Percentiles rank a stretch among this genome's conserved stretches.
Evolutionary conservation across 2,113 vertebrate species (phyloP).

Genomic region (Gavialis gangeticus): DNA sequence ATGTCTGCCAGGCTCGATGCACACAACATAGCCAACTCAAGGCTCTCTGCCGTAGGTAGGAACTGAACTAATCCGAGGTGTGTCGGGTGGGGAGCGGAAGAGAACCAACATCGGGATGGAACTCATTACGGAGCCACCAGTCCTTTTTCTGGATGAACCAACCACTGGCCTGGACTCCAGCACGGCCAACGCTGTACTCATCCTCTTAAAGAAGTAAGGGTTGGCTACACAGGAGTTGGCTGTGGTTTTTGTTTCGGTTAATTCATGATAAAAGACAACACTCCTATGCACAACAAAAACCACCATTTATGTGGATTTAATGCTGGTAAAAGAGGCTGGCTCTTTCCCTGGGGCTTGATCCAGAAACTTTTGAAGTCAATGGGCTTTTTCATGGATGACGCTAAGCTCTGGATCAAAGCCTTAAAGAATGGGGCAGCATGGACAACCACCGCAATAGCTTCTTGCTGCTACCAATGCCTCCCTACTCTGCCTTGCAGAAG

Average conservation of each 20-base stretch:
- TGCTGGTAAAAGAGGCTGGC: neutral
- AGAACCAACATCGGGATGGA: conserved; percentile 69
- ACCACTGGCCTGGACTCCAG: conserved; percentile 71
- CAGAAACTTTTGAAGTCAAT: conserved; percentile 31
- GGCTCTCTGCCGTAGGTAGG: conserved; percentile 55
- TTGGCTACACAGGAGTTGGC: neutral
- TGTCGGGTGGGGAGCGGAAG: conserved; percentile 73
- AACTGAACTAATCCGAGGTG: conserved; percentile 63
- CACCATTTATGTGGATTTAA: neutral
- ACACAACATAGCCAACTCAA: neutral
- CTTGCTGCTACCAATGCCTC: no score
- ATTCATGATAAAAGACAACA: neutral
- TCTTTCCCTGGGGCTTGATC: conserved; percentile 21
- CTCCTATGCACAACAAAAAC: neutral
- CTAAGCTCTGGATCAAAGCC: conserved; percentile 28
- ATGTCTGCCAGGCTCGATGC: neutral
- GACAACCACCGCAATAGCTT: neutral
- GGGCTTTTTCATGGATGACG: conserved; percentile 1
- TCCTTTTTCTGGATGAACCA: conserved; percentile 67
- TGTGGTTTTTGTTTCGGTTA: neutral
- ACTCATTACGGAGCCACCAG: conserved; percentile 67
- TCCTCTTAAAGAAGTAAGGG: conserved; percentile 70
- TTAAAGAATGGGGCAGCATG: conserved; percentile 34
- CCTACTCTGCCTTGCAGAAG: neutral
- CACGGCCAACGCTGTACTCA: conserved; percentile 65